Conservation (phyloP, 2,797 vertebrate species). For the Cossypha dichroa region DNA sequence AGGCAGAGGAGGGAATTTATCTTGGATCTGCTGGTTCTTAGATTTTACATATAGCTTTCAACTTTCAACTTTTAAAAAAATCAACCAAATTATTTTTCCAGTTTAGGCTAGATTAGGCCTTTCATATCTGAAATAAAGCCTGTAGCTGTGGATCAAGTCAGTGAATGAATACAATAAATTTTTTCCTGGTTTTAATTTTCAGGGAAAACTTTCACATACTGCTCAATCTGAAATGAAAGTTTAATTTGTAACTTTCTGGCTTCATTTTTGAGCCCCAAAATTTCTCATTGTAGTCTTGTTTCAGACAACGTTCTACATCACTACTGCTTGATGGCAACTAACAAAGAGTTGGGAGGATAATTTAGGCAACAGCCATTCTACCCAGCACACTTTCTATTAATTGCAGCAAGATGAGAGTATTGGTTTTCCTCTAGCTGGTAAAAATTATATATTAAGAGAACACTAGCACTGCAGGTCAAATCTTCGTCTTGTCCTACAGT, state of each 20-base stretch:
- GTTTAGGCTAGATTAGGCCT: not conserved
- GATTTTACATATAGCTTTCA: not conserved
- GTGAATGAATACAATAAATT: not conserved
- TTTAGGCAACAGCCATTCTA: not conserved
- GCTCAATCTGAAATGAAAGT: not conserved
- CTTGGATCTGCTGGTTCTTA: not conserved
- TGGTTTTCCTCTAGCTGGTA: constrained; percentile 24
- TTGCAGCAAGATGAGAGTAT: not conserved
- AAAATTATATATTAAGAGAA: constrained; percentile 25
- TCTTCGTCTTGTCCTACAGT: not conserved
- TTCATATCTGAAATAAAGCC: not conserved
- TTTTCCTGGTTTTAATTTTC: not conserved
- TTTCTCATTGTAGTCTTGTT: not conserved
- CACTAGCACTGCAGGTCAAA: not conserved
- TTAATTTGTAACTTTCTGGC: not conserved
- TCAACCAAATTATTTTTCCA: not conserved
- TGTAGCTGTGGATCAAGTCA: not conserved
- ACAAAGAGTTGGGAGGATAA: not conserved
- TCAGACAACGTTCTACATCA: not conserved
- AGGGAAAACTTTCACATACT: not conserved
- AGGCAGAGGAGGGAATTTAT: not conserved
- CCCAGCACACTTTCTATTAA: not conserved
- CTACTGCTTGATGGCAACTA: not conserved
- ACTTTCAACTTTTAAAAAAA: not conserved
- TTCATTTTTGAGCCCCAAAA: not conserved